Evolutionary conservation across 2,888 invertebrate species (phyloP).

Genomic region (Sacculina carcini): DNA sequence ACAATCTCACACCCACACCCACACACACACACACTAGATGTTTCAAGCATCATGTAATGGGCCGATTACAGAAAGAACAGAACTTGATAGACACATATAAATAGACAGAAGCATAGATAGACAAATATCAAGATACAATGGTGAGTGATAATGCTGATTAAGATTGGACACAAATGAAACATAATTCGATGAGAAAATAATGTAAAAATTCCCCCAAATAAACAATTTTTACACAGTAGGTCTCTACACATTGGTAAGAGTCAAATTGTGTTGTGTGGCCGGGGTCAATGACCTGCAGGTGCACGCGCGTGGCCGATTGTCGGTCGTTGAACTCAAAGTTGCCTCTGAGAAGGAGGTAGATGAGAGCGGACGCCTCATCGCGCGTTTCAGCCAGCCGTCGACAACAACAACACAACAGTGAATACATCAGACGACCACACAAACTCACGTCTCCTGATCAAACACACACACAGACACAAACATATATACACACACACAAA

Average conservation of each 20-base stretch:
- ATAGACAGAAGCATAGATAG: not conserved
- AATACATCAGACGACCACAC: slow-evolving; percentile 53
- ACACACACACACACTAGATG: no score
- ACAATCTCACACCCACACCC: no score
- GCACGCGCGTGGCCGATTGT: slow-evolving; percentile 61
- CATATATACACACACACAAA: no score
- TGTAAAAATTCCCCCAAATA: no score
- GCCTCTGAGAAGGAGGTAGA: slow-evolving; percentile 74
- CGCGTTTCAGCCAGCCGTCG: slow-evolving; percentile 56
- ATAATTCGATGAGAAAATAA: not conserved
- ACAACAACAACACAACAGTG: slow-evolving; percentile 55
- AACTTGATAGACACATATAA: not conserved
- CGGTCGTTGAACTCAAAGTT: slow-evolving; percentile 70
- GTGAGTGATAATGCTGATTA: no score
- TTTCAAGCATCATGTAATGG: no score
- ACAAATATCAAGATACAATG: not conserved
- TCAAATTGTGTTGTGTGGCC: no score
- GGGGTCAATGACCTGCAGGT: slow-evolving; percentile 37
- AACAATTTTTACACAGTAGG: no score
- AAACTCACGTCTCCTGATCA: slow-evolving; percentile 40
- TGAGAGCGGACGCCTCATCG: slow-evolving; percentile 68
- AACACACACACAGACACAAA: slow-evolving; percentile 1
- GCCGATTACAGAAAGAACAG: not conserved
- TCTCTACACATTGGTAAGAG: no score
- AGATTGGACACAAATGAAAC: not conserved